These are phyloP conservation scores for Apus apus DNA, from an alignment of 2,113 vertebrate species.

Conservation along the genomic window DNA sequence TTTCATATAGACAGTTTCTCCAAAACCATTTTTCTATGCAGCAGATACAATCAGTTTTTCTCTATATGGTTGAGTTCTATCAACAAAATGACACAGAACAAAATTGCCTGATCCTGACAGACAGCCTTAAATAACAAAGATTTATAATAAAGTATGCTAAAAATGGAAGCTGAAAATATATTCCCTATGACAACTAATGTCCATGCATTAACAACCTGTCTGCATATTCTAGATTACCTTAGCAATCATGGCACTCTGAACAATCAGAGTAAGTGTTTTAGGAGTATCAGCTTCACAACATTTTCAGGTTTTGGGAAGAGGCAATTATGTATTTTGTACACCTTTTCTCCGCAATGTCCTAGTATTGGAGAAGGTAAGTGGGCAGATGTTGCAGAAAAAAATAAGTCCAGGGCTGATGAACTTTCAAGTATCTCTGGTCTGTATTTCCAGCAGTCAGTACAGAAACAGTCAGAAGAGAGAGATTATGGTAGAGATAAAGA, in stretches of 20 bases:
- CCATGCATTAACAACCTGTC: neutral
- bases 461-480: neutral
- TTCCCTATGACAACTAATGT: neutral
- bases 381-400: neutral
- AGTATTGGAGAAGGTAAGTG: accelerated
- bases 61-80: neutral
- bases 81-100: neutral
- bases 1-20: neutral
- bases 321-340: neutral
- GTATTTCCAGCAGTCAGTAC: neutral
- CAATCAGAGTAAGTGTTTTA: neutral
- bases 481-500: neutral
- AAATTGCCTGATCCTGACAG: neutral
- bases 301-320: neutral
- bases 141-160: too few relatives aligned
- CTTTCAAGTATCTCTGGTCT: neutral
- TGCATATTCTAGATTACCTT: neutral
- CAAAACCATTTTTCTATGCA: neutral
- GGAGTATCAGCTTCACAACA: neutral
- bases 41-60: neutral
- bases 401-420: neutral
- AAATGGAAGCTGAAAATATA: neutral
- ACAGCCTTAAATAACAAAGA: neutral
- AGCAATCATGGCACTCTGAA: neutral
- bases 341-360: neutral